Evolutionary conservation across 2,113 vertebrate genomes (phyloP), one percentile per base, ranked within the genome.

Genomic region (Nipponia nippon): DNA sequence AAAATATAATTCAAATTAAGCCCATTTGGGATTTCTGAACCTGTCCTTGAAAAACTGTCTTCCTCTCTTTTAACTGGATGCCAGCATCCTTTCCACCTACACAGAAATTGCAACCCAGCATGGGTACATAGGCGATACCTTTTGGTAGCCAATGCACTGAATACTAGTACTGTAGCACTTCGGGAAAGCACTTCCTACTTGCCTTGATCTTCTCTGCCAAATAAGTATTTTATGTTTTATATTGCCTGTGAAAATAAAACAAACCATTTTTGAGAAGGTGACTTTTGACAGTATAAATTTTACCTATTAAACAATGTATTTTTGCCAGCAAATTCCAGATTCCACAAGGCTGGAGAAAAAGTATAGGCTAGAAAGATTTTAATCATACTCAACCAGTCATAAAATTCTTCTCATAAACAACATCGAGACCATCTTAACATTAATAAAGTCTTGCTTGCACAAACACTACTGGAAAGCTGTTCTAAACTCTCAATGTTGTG

Each of bases 41-140:
- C 13, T 8, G 13, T 62, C 5, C 73, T 2, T 44, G 44, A 80
- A 50, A 91, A 94, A 40, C 4, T 38, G 3, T 20, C 10, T n/a
- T 83, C 16, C 5, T 46, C 11, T 86, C 8, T 34, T 75, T 80
- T 58, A 81, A 22, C 10, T 50, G 17, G 20, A 59, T 38, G 61
- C 2, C 7, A 42, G 1, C 12, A 62, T 62, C 66, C 16, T 52
- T 70, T 52, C 44, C 16, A 53, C 32, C 15, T 26, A 16, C 3
- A 4, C 32, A 72, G 56, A 67, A 92, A 78, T 0, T 83, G 30
- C 20, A 90, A 21, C 19, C 10, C 4, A 52, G 18, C 21, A 38
- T 19, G 9, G 6, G 6, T 27, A 36, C 18, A 15, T 49, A n/a
- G 13, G 21, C 4, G 20, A 27, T 46, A 55, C 1, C 1, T 6